Conservation (phyloP, 2,113 vertebrate genomes). For the Serilophus lunatus region DNA sequence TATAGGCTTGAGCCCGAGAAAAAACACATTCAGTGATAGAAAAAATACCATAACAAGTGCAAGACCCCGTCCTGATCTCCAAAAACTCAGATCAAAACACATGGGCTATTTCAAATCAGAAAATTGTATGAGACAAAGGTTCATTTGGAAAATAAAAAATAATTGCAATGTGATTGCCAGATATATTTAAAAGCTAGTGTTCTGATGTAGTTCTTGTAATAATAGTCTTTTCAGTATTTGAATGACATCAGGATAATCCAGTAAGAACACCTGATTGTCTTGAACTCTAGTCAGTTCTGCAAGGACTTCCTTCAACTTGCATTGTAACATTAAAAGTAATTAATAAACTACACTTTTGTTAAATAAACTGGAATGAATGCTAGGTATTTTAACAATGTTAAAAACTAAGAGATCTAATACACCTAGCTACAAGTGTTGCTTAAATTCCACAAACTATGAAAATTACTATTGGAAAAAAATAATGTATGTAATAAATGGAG, state of each 20-base stretch:
- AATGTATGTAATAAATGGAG: neutral
- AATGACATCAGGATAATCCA: neutral
- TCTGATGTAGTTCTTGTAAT: neutral
- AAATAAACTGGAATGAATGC: neutral
- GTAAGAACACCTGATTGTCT: neutral
- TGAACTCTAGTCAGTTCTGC: neutral
- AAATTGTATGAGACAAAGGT: neutral
- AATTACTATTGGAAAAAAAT: neutral
- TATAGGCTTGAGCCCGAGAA: neutral
- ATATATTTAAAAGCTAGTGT: neutral
- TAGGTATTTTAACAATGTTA: neutral
- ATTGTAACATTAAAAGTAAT: neutral
- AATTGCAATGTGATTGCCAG: neutral
- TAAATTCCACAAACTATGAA: neutral
- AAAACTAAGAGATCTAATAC: neutral
- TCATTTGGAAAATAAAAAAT: neutral
- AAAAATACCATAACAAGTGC: neutral
- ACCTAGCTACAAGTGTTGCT: neutral
- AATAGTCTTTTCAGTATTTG: neutral
- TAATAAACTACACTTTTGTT: neutral
- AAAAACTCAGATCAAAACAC: neutral
- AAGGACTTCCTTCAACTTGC: neutral
- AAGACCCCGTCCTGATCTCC: neutral
- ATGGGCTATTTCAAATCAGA: neutral
- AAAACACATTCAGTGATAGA: neutral